Base-by-base conservation (phyloP, 2,888 invertebrate species). In the Lasioglossum malachurum region DNA sequence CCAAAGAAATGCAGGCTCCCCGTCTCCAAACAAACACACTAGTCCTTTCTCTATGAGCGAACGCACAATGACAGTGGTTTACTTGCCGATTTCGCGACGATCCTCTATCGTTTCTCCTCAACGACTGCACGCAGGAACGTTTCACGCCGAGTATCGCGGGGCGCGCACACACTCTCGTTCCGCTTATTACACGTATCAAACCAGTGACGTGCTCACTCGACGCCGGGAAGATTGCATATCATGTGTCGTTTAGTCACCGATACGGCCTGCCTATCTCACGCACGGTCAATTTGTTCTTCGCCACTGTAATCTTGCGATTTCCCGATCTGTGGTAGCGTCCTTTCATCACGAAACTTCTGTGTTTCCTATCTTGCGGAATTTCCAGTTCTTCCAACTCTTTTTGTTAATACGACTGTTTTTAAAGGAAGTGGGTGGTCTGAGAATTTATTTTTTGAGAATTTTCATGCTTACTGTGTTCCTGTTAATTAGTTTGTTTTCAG, bases 221-320 rank as follows among this genome's bases (percentile, higher is more conserved):
- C 53, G 46, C 67, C 23, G 71, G n/a, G 57, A 23, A 81, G 74
- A 77, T 81, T 67, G 27, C 78, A 60, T 81, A 86, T 86, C 86
- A 41, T 53, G 75, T 27, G 44, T 64, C 69, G 80, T 73, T 85
- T 46, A 64, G 77, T 81, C 78, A 81, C 77, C 31, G 72, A 75
- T 86, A 19, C 73, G 57, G n/a, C 57, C 14, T 57, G 64, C 41
- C 86, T 86, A 81, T 86, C 86, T 78, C 57, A 78, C 75, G 72
- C 75, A 86, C 81, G 46, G 75, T 60, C 86, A 31, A n/a, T 60
- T 41, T 35, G 57, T 27, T n/a, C 44, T 16, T 19, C 35, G 41
- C 49, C 35, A 12, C 57, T 31, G 12, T 23, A 0, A 49, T 3
- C 41, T 19, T 41, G 19, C 64, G 64, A 80, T 46, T 64, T 64